Conservation (phyloP, 53 echinoderm and acorn worm genomes). For the Actinopyga echinites region DNA sequence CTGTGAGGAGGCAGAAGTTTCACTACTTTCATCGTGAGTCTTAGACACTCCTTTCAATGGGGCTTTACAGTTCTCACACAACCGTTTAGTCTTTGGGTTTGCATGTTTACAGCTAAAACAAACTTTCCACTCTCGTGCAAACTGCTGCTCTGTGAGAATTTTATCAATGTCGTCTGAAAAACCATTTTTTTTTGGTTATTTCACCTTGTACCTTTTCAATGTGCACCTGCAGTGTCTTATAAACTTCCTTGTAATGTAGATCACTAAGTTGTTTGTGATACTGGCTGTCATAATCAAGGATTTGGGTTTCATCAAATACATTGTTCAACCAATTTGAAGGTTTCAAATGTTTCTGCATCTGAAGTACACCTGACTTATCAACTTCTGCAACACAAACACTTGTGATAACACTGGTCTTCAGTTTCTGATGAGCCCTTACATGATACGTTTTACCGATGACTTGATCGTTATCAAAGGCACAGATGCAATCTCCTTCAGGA, state of each 20-base stretch:
- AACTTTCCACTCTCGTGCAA: neutral
- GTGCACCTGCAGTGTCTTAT: neutral
- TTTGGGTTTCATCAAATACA: neutral
- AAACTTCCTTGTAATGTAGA: neutral
- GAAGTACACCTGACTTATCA: neutral
- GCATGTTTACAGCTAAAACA: neutral
- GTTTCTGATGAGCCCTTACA: neutral
- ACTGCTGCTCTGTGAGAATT: neutral
- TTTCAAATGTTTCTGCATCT: neutral
- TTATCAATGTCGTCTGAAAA: neutral
- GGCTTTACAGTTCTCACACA: neutral
- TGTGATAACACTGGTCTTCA: conserved; percentile 7
- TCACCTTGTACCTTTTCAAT: neutral
- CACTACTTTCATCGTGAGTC: neutral
- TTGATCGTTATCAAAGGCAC: conserved; percentile 7
- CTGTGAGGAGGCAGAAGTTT: neutral
- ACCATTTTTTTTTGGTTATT: too few relatives aligned
- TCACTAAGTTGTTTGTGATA: neutral
- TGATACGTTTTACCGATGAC: conserved; percentile 36
- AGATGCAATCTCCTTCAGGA: neutral
- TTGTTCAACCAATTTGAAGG: neutral
- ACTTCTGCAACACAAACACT: conserved; percentile 47
- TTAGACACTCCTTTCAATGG: neutral
- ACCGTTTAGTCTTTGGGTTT: neutral
- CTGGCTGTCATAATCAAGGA: neutral